phyloP scores from a whole-genome alignment of 1,140 invertebrate genomes.

The Monomorium pharaonis region DNA sequence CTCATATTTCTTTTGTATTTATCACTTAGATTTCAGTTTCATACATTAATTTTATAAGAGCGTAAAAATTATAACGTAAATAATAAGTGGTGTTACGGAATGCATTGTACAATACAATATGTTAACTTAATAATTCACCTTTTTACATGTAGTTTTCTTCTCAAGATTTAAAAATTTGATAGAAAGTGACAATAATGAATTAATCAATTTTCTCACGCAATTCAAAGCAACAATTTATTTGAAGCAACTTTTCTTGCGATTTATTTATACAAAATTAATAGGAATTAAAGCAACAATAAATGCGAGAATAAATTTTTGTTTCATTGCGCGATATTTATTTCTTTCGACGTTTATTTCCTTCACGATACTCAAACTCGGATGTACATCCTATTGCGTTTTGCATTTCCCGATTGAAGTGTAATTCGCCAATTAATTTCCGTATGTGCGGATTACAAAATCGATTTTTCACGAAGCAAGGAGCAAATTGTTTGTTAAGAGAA shows the following conservation, averaged over 20 bases:
- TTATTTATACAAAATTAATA: neutral
- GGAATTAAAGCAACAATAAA: neutral
- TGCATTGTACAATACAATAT: neutral
- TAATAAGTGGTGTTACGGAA: neutral
- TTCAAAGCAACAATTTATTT: neutral
- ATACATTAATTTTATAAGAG: neutral
- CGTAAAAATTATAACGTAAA: neutral
- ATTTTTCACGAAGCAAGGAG: neutral
- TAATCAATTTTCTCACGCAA: neutral
- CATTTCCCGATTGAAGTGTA: neutral
- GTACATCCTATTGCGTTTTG: neutral
- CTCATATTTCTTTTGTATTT: neutral
- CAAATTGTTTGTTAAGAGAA: neutral
- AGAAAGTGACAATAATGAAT: neutral
- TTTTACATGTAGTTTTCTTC: neutral
- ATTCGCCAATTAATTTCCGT: neutral
- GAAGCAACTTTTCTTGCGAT: neutral
- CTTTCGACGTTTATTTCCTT: neutral
- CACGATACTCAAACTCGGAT: neutral
- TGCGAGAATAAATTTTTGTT: neutral
- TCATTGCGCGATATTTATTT: neutral
- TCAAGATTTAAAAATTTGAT: neutral
- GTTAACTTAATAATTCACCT: neutral
- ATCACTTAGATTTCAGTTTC: neutral
- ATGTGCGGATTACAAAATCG: neutral